Evolutionary conservation across 92 coral and sea anemone species (phyloP).

Genomic region (Epizoanthus rinbou): DNA sequence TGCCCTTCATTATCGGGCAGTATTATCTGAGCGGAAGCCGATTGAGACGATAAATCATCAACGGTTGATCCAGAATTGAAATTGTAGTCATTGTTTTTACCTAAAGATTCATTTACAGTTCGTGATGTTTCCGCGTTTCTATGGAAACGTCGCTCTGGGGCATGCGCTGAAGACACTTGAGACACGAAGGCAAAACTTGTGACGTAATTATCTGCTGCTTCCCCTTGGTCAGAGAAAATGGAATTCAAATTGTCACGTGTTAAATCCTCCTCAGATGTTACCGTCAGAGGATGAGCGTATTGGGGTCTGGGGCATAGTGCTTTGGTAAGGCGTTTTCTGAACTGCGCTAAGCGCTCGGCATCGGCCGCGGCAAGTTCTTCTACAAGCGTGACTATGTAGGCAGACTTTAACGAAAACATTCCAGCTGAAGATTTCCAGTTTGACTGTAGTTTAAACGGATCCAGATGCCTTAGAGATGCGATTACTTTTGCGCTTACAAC

Average conservation of each 20-base stretch:
- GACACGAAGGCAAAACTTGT: not conserved
- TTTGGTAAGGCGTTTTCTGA: not conserved
- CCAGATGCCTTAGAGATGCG: constrained; percentile 20
- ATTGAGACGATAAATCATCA: no score
- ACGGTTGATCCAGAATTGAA: no score
- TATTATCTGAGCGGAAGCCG: no score
- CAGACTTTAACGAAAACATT: constrained; percentile 28
- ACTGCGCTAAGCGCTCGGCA: not conserved
- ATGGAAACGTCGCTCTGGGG: no score
- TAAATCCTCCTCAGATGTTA: not conserved
- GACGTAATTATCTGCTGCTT: not conserved
- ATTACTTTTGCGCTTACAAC: constrained; percentile 15
- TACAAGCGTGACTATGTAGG: constrained; percentile 9
- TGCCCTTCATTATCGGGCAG: no score
- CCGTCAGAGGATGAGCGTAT: not conserved
- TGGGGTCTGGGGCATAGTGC: not conserved
- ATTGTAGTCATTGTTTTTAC: no score
- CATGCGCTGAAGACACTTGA: no score
- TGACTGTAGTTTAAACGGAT: not conserved
- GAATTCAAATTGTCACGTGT: not conserved
- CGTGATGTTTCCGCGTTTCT: no score
- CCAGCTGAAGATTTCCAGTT: not conserved
- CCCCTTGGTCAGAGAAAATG: no score
- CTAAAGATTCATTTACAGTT: no score
- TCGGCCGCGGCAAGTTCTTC: constrained; percentile 10